Evolutionary conservation across 2,797 vertebrate species (phyloP), one percentile per base, ranked within the genome.

Genomic region (Mergus octosetaceus): DNA sequence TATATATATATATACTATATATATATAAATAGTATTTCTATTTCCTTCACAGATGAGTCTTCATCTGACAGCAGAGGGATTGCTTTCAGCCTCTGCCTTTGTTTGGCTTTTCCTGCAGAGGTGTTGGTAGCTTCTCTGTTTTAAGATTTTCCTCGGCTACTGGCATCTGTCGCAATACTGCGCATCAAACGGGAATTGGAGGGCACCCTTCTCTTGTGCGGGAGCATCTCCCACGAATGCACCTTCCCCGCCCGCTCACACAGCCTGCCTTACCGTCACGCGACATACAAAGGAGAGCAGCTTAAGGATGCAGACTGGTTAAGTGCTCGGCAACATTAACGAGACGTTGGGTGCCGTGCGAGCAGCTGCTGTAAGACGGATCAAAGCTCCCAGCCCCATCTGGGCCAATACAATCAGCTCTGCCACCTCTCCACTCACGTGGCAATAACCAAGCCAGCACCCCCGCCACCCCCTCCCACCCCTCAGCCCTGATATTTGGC

Each of bases 11-110:
- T n/a, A n/a, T n/a, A n/a, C n/a, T n/a, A n/a, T n/a, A n/a, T n/a
- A n/a, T n/a, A n/a, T n/a, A n/a, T n/a, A n/a, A n/a, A n/a, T n/a
- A n/a, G n/a, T n/a, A n/a, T n/a, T n/a, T n/a, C 91, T 93, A 86
- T 94, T 95, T 83, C 93, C 94, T 96, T 96, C 96, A 97, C 97
- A 97, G 94, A 66, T 0, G 43, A 96, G 95, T 89, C 90, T 94
- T 94, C 85, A 93, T 93, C 87, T 77, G 91, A 72, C 93, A 79
- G 20, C 53, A 94, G 61, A 90, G 58, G 12, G 62, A 79, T 79
- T 87, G 83, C 87, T 92, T 94, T 87, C 92, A 88, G 87, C 49
- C 77, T 66, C 68, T 92, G 75, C 21, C 88, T 95, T 91, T 93
- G 81, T 87, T 89, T 66, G 70, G 78, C 73, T 94, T 68, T 71